Conservation (phyloP, 2,113 vertebrate genomes). For the Cyrtonyx montezumae region DNA sequence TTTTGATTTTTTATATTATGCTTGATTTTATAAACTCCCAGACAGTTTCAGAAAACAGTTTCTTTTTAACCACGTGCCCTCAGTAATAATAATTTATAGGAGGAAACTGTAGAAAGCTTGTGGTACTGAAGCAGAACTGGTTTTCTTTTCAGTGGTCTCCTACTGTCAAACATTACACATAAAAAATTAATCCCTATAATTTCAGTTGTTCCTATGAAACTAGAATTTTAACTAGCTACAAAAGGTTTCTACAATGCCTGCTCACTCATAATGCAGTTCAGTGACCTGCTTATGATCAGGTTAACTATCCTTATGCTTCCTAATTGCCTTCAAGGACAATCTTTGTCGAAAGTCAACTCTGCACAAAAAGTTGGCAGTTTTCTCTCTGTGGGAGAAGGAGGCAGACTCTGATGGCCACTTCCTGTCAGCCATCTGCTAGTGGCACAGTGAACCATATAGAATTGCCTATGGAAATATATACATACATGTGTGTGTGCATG, state of each 20-base stretch:
- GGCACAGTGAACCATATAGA: neutral
- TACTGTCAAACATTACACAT: neutral
- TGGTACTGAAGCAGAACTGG: neutral
- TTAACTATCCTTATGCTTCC: neutral
- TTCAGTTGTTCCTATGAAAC: neutral
- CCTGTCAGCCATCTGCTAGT: neutral
- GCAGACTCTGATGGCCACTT: neutral
- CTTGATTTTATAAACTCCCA: neutral
- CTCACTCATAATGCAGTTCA: neutral
- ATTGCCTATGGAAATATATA: neutral
- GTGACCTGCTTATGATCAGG: neutral
- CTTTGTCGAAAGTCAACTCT: neutral
- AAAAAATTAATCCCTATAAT: neutral
- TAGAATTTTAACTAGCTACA: neutral
- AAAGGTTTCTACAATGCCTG: neutral
- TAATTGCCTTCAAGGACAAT: constrained; percentile 17
- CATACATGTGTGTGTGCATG: accelerated
- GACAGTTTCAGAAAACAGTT: neutral
- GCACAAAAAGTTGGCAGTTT: neutral
- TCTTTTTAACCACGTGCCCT: neutral
- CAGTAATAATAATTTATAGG: neutral
- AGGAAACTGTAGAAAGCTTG: neutral
- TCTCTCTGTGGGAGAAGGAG: neutral
- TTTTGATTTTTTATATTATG: neutral
- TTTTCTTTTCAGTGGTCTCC: neutral